Evolutionary conservation across 1,140 invertebrate species (phyloP).

Genomic region (Dinoponera quadriceps): DNA sequence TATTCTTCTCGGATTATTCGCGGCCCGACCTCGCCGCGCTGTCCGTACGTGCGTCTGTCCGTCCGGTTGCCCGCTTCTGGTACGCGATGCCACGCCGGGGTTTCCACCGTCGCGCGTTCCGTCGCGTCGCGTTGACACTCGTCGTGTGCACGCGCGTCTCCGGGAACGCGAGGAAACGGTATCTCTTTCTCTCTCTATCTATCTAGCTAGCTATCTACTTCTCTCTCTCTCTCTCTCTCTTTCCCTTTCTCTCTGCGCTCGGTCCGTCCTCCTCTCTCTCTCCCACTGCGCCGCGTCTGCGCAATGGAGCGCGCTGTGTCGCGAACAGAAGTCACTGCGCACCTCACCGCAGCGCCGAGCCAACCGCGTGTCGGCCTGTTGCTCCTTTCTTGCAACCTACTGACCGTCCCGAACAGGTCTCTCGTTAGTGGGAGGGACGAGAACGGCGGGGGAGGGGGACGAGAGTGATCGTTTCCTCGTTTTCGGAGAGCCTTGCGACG

Average conservation of each 20-base stretch:
- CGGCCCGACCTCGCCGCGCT: slow-evolving; percentile 24
- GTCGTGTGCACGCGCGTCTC: no score
- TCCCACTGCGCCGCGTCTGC: not conserved
- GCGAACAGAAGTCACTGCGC: slow-evolving; percentile 43
- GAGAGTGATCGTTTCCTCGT: no score
- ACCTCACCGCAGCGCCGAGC: slow-evolving; percentile 69
- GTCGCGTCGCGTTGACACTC: not conserved
- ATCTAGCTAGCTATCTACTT: no score
- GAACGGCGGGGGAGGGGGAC: no score
- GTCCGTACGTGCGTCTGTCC: not conserved
- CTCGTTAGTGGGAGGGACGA: no score
- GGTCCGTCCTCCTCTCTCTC: no score
- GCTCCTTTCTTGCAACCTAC: slow-evolving; percentile 75
- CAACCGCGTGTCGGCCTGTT: slow-evolving; percentile 77
- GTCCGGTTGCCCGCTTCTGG: not conserved
- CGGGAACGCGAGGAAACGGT: no score
- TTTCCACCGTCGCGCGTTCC: slow-evolving; percentile 18
- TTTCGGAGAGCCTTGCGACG: no score
- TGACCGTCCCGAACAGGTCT: slow-evolving; percentile 39
- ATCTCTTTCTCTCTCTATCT: no score
- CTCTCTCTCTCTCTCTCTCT: no score
- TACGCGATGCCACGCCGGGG: no score
- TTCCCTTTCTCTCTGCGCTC: no score
- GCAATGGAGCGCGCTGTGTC: slow-evolving; percentile 34
- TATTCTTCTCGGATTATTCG: not conserved